Evolutionary conservation across 2,888 invertebrate genomes (phyloP), one percentile per base, ranked within the genome.

Genomic region (Phorcus lineatus): DNA sequence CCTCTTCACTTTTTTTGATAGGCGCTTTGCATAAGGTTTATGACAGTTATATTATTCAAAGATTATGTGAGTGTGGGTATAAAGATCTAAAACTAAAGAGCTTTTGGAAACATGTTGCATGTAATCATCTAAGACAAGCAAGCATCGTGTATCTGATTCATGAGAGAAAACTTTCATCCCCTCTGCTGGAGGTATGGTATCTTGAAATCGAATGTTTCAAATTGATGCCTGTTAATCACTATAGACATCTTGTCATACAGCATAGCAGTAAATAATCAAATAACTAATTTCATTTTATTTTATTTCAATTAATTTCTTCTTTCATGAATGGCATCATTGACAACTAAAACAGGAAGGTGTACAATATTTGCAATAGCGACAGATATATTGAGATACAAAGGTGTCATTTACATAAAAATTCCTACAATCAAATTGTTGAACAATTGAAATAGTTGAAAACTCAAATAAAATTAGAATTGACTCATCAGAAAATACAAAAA

Each of bases 231-330:
- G 31, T 11, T 40, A 13, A 3, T 36, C 70, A 19, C 40, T 70
- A n/a, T 70, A 70, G n/a, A 70, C 47, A 70, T 70, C 70, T 11
- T 70, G 70, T 40, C 70, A 70, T 4, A 70, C 47, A 3, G 70
- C 70, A 47, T 70, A 70, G 11, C 70, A 70, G 17, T 70, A 70
- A 16, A 70, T 19, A 70, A 70, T 36, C 19, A 70, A 36, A 19
- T 40, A n/a, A n/a, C n/a, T n/a, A n/a, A n/a, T n/a, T n/a, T n/a
- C n/a, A n/a, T n/a, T n/a, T n/a, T n/a, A n/a, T n/a, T n/a, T n/a
- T n/a, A n/a, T n/a, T n/a, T n/a, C n/a, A n/a, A n/a, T n/a, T n/a
- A n/a, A n/a, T n/a, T n/a, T n/a, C n/a, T n/a, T n/a, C n/a, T n/a
- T n/a, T n/a, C n/a, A n/a, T n/a, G n/a, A n/a, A n/a, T n/a, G n/a